Conservation (phyloP, 37 sponge, comb jelly and placozoan species). For the Theonella swinhoei region DNA sequence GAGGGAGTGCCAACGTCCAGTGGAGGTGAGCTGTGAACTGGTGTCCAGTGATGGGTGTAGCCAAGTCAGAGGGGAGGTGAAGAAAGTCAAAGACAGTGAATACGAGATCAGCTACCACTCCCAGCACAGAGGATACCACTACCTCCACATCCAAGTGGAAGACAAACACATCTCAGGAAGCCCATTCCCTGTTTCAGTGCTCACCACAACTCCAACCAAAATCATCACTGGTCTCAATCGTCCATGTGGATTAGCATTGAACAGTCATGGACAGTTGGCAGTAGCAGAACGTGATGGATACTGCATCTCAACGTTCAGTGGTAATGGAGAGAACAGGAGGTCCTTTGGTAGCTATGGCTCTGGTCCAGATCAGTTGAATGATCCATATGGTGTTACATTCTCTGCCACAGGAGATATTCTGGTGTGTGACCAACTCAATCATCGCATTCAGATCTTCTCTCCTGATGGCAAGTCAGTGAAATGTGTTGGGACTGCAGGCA, state of each 20-base stretch:
- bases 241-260: constrained; percentile 28
- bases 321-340: constrained; percentile 1
- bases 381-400: too few species aligned
- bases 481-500: background rate
- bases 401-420: constrained; percentile 11
- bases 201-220: background rate
- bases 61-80: background rate
- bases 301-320: constrained; percentile 26
- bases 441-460: constrained; percentile 53
- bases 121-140: background rate
- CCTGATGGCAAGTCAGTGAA: constrained; percentile 24
- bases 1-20: background rate
- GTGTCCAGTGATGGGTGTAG: constrained; percentile 7
- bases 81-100: background rate
- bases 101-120: constrained; percentile 32
- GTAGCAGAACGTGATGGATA: constrained; percentile 13
- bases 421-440: constrained; percentile 36
- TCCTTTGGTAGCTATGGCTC: constrained; percentile 37
- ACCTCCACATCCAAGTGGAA: constrained; percentile 22
- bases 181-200: constrained; percentile 34
- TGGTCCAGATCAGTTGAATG: too few species aligned
- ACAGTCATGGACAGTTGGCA: constrained; percentile 19
- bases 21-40: constrained; percentile 14
- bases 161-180: constrained; percentile 39
- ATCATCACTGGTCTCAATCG: background rate